Conservation (phyloP, 2,888 invertebrate species). For the Drosophila anomalata region DNA sequence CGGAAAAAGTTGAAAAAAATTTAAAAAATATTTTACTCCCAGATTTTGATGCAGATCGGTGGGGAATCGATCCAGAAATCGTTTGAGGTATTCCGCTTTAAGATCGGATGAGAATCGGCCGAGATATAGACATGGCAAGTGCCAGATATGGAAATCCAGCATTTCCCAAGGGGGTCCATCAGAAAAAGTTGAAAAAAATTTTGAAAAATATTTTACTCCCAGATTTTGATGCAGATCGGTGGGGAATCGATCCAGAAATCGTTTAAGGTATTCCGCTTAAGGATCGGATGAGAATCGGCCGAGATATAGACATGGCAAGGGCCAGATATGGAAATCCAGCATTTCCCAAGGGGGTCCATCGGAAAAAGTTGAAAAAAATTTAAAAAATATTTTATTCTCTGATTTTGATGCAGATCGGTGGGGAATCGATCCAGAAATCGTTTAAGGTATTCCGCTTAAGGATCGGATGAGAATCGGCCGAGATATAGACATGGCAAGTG, state of each 20-base stretch:
- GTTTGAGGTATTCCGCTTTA: not conserved
- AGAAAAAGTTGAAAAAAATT: not conserved
- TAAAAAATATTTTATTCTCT: not conserved
- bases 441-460: not conserved
- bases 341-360: no score
- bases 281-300: not conserved
- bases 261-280: not conserved
- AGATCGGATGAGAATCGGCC: no score
- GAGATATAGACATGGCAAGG: not conserved
- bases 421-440: not conserved
- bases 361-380: no score
- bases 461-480: not conserved
- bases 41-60: not conserved
- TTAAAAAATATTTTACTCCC: not conserved
- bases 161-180: not conserved
- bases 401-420: not conserved
- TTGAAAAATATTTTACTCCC: no score
- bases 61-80: not conserved
- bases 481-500: not conserved
- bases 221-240: not conserved
- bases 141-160: not conserved
- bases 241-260: not conserved
- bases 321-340: no score
- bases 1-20: not conserved
- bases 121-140: not conserved